These are phyloP conservation scores for Hydrotaea diabolus DNA, from an alignment of 2,888 invertebrate genomes.

Conservation along the genomic window DNA sequence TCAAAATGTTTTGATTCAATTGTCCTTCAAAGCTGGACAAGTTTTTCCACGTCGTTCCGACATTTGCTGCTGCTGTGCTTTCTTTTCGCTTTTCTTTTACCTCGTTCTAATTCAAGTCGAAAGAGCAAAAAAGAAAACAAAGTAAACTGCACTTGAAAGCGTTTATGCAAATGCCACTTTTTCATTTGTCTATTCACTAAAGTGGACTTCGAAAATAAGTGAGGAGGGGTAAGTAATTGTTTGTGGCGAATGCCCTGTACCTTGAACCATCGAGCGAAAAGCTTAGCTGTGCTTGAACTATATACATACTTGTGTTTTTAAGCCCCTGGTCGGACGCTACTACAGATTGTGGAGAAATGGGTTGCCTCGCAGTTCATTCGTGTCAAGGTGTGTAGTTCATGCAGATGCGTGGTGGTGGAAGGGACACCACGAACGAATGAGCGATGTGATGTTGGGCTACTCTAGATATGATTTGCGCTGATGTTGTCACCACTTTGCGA, in stretches of 20 bases:
- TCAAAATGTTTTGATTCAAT: too few relatives aligned
- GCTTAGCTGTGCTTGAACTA: slow-evolving; percentile 1
- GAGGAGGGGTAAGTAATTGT: not conserved
- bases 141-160: slow-evolving; percentile 41
- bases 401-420: too few relatives aligned
- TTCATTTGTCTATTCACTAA: slow-evolving; percentile 6
- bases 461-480: not conserved
- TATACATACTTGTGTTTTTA: not conserved
- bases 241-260: not conserved
- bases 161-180: slow-evolving; percentile 52
- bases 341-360: not conserved
- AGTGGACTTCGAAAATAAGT: not conserved
- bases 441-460: too few relatives aligned
- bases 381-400: too few relatives aligned
- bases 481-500: not conserved
- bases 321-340: not conserved
- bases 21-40: too few relatives aligned
- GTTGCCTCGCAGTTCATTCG: not conserved
- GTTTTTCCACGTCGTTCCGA: too few relatives aligned
- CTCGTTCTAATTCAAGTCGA: not conserved
- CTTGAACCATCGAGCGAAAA: not conserved
- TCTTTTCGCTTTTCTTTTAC: not conserved
- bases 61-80: not conserved
- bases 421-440: too few relatives aligned
- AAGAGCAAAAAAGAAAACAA: slow-evolving; percentile 10